Evolutionary conservation across 1,140 invertebrate species (phyloP).

Genomic region (Ceratina australensis): DNA sequence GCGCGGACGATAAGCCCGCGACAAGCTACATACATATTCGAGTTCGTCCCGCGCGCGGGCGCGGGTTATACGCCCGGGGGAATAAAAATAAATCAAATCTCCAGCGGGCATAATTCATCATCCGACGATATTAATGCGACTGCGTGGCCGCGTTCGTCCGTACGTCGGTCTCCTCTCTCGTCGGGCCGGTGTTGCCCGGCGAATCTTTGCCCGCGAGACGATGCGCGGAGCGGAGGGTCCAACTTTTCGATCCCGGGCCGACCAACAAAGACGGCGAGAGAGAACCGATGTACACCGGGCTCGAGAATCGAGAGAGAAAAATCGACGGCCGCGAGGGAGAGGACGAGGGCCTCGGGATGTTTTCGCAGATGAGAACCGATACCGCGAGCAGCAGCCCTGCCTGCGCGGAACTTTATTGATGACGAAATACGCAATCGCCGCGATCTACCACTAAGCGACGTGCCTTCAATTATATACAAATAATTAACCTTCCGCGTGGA

Average conservation of each 20-base stretch:
- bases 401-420: slow-evolving; percentile 67
- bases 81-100: slow-evolving; percentile 59
- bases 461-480: slow-evolving; percentile 68
- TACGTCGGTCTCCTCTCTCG: background rate
- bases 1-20: slow-evolving; percentile 42
- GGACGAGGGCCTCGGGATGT: slow-evolving; percentile 51
- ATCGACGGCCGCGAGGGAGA: background rate
- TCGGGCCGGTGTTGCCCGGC: background rate
- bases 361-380: slow-evolving; percentile 66
- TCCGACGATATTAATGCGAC: slow-evolving; percentile 69
- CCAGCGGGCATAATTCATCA: slow-evolving; percentile 65
- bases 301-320: background rate
- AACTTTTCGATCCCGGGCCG: slow-evolving; percentile 20
- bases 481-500: slow-evolving; percentile 60
- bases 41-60: background rate
- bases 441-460: slow-evolving; percentile 60
- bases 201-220: background rate
- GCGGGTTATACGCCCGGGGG: slow-evolving; percentile 43
- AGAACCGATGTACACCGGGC: no score
- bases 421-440: slow-evolving; percentile 66
- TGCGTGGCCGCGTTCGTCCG: slow-evolving; percentile 46
- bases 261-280: slow-evolving; percentile 6
- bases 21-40: slow-evolving; percentile 18
- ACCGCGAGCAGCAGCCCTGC: slow-evolving; percentile 54
- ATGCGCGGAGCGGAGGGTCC: slow-evolving; percentile 20